Percentiles rank a stretch among this genome's conserved stretches.
Evolutionary conservation across 2,797 vertebrate species (phyloP).

Genomic region (Psittacula echo): DNA sequence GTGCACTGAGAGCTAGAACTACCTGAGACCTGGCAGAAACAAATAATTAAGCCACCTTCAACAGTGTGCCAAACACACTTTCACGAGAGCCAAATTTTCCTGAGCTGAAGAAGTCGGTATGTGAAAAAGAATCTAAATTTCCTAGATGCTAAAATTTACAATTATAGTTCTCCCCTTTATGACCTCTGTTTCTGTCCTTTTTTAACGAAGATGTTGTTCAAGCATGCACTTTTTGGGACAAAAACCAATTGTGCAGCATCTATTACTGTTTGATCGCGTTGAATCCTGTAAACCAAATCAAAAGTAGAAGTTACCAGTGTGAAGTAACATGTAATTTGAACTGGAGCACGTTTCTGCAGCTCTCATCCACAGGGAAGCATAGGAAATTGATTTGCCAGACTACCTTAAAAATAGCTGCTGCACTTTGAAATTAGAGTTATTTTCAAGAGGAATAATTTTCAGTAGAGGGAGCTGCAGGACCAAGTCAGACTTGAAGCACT

Average conservation of each 20-base stretch:
- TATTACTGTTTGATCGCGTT: not conserved
- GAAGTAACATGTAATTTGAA: not conserved
- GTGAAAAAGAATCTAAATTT: not conserved
- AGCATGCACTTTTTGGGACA: not conserved
- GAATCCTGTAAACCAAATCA: not conserved
- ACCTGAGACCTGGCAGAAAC: not conserved
- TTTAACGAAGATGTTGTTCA: not conserved
- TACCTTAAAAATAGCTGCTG: slow-evolving; percentile 45
- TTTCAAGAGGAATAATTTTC: slow-evolving; percentile 35
- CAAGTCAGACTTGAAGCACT: not conserved
- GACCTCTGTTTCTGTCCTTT: not conserved
- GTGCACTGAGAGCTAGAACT: not conserved
- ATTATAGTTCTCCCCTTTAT: not conserved
- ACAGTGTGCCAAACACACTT: not conserved
- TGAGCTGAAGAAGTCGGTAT: not conserved
- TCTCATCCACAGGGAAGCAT: not conserved
- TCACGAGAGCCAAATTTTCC: not conserved
- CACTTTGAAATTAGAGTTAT: not conserved
- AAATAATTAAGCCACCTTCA: not conserved
- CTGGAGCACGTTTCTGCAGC: not conserved
- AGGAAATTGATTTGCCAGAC: slow-evolving; percentile 5
- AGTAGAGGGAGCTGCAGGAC: slow-evolving; percentile 77
- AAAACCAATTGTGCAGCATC: not conserved
- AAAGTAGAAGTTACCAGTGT: not conserved
- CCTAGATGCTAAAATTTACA: not conserved